phyloP scores from a whole-genome alignment of 2,797 vertebrate species.

The Lophius americanus region DNA sequence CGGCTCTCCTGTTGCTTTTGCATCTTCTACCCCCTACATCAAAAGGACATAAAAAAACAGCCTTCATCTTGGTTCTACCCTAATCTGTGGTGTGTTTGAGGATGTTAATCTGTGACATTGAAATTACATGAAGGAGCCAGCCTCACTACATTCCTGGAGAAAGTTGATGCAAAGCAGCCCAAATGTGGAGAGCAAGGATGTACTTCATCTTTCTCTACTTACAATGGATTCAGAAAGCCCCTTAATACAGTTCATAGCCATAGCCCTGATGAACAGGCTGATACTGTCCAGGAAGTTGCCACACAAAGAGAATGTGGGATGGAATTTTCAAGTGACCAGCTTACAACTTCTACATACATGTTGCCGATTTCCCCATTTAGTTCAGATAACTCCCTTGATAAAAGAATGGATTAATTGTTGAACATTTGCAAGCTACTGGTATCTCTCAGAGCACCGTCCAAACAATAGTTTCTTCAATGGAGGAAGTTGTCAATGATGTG shows the following conservation, averaged over 20 bases:
- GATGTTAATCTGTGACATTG: no score
- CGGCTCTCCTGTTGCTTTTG: constrained; percentile 25
- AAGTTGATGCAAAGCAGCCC: no score
- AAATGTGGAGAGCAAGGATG: no score
- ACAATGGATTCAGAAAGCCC: no score
- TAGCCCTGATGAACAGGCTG: no score
- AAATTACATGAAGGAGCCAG: no score
- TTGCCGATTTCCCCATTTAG: not conserved
- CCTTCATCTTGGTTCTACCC: not conserved
- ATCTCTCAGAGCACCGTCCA: constrained; percentile 37
- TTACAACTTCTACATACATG: not conserved
- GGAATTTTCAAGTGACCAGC: not conserved
- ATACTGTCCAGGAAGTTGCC: no score
- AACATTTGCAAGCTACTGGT: constrained; percentile 39
- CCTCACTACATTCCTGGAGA: no score
- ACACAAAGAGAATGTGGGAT: no score
- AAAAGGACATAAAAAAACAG: constrained; percentile 39
- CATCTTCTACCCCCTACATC: not conserved
- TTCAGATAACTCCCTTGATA: constrained; percentile 9
- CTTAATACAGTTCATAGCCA: no score
- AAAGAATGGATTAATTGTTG: constrained; percentile 38
- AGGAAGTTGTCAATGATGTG: constrained; percentile 40
- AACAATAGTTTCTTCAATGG: constrained; percentile 34
- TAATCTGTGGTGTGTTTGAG: no score
- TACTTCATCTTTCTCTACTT: no score